Evolutionary conservation across 2,113 vertebrate genomes (phyloP).

Genomic region (Dunckerocampus dactyliophorus): DNA sequence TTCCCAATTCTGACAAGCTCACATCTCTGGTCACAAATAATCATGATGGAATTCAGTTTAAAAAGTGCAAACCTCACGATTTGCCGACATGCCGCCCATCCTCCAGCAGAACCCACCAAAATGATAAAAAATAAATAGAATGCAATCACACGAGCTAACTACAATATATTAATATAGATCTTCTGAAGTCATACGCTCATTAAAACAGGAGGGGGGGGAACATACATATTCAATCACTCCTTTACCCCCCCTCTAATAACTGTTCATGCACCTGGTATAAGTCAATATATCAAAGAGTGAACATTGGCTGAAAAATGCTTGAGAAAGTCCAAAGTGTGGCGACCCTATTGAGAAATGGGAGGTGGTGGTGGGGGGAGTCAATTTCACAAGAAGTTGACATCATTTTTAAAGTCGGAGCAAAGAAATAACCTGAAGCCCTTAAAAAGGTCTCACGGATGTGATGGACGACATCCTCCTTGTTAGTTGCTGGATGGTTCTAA

Average conservation of each 20-base stretch:
- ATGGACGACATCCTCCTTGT: slow-evolving; percentile 29
- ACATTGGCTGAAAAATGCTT: slow-evolving; percentile 58
- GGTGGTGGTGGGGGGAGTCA: slow-evolving; percentile 25
- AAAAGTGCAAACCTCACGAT: slow-evolving; percentile 53
- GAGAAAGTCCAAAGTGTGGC: slow-evolving; percentile 45
- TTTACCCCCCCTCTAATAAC: slow-evolving; percentile 53
- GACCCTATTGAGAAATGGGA: slow-evolving; percentile 23
- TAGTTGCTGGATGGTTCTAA: not conserved
- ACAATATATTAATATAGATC: slow-evolving; percentile 90
- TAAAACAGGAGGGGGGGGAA: slow-evolving; percentile 58
- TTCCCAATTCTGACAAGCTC: slow-evolving; percentile 43
- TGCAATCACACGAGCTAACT: slow-evolving; percentile 81
- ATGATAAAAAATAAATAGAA: slow-evolving; percentile 77
- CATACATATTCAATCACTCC: slow-evolving; percentile 60
- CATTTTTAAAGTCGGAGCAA: slow-evolving; percentile 48
- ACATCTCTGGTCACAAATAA: slow-evolving; percentile 55
- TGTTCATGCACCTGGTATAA: slow-evolving; percentile 68
- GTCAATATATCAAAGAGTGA: slow-evolving; percentile 68
- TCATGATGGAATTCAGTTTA: slow-evolving; percentile 58
- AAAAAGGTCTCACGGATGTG: slow-evolving; percentile 50
- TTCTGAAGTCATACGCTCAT: slow-evolving; percentile 76
- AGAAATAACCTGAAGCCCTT: slow-evolving; percentile 52
- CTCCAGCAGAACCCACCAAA: slow-evolving; percentile 74
- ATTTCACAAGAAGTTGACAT: slow-evolving; percentile 56
- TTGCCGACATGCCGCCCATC: slow-evolving; percentile 71